phyloP scores from a whole-genome alignment of 1,140 invertebrate species.

The Drosophila ficusphila region DNA sequence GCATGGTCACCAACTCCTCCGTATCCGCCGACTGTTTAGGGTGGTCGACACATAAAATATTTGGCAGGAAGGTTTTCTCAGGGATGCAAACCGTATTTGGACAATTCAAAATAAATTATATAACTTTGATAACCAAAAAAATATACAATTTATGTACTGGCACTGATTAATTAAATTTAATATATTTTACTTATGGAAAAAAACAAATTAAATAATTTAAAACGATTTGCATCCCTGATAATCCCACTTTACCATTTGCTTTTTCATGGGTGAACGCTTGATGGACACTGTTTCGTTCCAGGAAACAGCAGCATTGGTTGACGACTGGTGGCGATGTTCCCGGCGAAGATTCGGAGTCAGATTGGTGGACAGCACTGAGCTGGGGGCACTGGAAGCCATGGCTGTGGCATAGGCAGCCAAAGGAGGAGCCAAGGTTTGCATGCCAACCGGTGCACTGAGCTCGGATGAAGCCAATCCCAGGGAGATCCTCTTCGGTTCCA shows the following conservation, averaged over 20 bases:
- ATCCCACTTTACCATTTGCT: conserved; percentile 52
- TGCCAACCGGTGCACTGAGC: conserved; percentile 9
- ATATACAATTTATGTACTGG: neutral
- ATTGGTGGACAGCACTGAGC: conserved; percentile 55
- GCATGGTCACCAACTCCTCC: conserved; percentile 70
- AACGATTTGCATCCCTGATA: neutral
- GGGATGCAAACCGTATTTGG: neutral
- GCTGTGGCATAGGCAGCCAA: conserved; percentile 58
- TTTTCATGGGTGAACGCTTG: conserved; percentile 65
- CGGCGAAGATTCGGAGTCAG: conserved; percentile 59
- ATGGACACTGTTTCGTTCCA: conserved; percentile 83
- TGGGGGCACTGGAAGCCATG: conserved; percentile 36
- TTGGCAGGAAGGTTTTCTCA: neutral
- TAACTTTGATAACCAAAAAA: neutral
- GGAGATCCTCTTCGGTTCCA: conserved; percentile 87
- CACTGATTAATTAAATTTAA: no score
- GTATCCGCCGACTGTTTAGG: conserved; percentile 51
- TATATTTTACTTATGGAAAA: neutral
- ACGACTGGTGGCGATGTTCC: conserved; percentile 77
- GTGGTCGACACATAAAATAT: neutral
- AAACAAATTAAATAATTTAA: neutral
- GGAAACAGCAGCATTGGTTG: conserved; percentile 80
- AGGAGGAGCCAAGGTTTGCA: conserved; percentile 55
- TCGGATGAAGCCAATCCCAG: conserved; percentile 87
- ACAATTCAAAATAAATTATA: neutral